phyloP scores from a whole-genome alignment of 2,797 vertebrate species.

The Rallus crepitans region DNA sequence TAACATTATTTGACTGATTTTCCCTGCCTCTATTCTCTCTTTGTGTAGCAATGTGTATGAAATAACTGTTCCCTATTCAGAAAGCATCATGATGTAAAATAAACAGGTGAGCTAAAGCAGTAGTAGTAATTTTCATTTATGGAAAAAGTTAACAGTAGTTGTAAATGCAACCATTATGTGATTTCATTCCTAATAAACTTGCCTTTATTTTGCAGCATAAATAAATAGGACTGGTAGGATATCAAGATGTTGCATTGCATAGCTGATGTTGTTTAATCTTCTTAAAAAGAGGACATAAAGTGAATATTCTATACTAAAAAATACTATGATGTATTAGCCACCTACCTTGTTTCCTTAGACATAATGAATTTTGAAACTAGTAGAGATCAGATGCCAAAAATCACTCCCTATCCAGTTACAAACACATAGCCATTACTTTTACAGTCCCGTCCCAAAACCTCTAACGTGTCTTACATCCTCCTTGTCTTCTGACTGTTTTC shows the following conservation, averaged over 20 bases:
- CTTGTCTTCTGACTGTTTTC: not conserved
- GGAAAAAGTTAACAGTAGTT: not conserved
- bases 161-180: not conserved
- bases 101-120: not conserved
- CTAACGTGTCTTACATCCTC: not conserved
- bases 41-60: not conserved
- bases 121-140: not conserved
- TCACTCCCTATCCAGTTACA: not conserved
- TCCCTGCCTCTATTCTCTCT: not conserved
- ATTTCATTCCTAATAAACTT: not conserved
- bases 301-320: not conserved
- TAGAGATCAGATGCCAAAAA: not conserved
- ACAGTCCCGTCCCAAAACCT: not conserved
- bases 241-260: not conserved
- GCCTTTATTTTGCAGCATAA: not conserved
- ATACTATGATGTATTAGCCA: not conserved
- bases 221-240: not conserved
- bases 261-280: not conserved
- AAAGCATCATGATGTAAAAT: not conserved
- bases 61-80: not conserved
- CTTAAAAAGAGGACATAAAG: not conserved
- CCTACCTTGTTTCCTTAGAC: not conserved
- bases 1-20: not conserved
- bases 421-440: not conserved
- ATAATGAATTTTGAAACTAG: not conserved